Conservation (phyloP, 2,113 vertebrate genomes). For the Callipepla squamata region DNA sequence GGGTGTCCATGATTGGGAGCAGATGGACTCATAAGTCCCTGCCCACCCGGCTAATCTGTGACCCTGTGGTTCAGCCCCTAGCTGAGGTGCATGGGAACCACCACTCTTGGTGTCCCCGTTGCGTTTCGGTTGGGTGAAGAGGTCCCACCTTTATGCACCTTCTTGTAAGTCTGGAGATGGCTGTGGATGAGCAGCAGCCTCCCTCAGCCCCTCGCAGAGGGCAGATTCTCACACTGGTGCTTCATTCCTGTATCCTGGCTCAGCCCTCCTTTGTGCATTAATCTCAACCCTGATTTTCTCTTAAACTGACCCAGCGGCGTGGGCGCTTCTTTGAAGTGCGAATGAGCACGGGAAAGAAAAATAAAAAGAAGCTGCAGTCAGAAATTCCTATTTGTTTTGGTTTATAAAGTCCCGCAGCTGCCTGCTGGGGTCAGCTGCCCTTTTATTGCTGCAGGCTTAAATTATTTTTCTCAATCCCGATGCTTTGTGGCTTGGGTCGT, state of each 20-base stretch:
- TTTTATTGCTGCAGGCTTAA: conserved; percentile 21
- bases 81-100: not conserved
- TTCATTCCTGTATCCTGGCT: not conserved
- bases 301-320: not conserved
- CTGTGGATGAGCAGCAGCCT: not conserved
- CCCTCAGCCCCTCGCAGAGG: not conserved
- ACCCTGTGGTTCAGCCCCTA: not conserved
- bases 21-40: not conserved
- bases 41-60: not conserved
- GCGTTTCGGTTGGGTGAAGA: not conserved
- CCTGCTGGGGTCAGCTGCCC: not conserved
- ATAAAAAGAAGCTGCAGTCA: not conserved
- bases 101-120: not conserved
- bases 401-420: conserved; percentile 6
- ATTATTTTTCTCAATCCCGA: not conserved
- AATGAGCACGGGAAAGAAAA: not conserved
- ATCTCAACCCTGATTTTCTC: not conserved
- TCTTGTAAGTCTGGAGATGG: not conserved
- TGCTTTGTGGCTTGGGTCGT: not conserved
- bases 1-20: not conserved
- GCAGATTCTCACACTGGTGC: not conserved
- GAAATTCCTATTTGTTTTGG: conserved; percentile 11
- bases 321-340: not conserved
- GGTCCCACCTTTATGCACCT: not conserved
- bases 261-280: not conserved